Evolutionary conservation across 1,140 invertebrate genomes (phyloP).

Genomic region (Anthonomus grandis): DNA sequence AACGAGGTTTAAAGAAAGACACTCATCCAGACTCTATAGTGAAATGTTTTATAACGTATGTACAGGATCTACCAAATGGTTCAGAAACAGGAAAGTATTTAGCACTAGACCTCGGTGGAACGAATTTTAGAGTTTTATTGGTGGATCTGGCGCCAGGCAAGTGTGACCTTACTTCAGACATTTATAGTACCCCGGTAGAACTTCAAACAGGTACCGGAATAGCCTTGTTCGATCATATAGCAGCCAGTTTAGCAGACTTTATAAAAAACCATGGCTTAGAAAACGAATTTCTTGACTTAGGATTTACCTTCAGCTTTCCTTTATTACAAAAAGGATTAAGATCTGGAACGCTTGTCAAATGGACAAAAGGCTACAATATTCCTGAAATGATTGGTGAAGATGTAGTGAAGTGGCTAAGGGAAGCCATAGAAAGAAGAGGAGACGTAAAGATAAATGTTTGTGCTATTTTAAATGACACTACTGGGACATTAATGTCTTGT

Average conservation of each 20-base stretch:
- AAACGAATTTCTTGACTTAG: constrained; percentile 81
- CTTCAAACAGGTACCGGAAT: constrained; percentile 88
- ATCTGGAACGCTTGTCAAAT: constrained; percentile 81
- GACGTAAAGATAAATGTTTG: constrained; percentile 72
- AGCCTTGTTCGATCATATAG: constrained; percentile 94
- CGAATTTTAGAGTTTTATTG: constrained; percentile 96
- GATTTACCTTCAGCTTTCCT: constrained; percentile 99
- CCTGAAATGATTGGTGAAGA: constrained; percentile 82
- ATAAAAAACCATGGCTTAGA: constrained; percentile 74
- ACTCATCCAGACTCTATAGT: constrained; percentile 75
- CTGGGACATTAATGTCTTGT: constrained; percentile 98
- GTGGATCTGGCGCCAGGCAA: constrained; percentile 79
- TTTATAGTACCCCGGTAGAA: constrained; percentile 90
- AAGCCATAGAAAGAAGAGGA: constrained; percentile 73
- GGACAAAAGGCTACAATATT: constrained; percentile 97
- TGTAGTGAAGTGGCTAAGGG: constrained; percentile 77
- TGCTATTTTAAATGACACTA: constrained; percentile 98
- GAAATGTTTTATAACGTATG: constrained; percentile 85
- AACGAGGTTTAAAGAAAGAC: constrained; percentile 75
- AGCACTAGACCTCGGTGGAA: constrained; percentile 96
- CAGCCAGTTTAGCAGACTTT: constrained; percentile 90
- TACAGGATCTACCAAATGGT: constrained; percentile 93
- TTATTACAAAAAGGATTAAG: constrained; percentile 87
- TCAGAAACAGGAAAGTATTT: constrained; percentile 95
- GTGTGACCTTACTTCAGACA: constrained; percentile 93